These are phyloP conservation scores for Huso huso DNA, from an alignment of 2,797 vertebrate genomes.

Conservation along the genomic window DNA sequence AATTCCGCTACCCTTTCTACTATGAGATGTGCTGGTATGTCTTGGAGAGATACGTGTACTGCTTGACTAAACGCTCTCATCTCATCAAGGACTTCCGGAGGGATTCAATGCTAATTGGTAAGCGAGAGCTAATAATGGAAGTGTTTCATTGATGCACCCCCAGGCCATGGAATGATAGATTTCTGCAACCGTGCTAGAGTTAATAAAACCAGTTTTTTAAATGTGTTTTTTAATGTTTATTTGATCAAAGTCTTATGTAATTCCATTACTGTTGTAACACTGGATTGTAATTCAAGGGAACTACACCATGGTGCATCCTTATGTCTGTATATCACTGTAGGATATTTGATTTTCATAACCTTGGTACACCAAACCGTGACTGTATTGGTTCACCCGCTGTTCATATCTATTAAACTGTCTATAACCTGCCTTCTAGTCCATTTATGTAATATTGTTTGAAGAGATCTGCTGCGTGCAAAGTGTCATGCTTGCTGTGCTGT, in stretches of 20 bases:
- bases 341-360: no score
- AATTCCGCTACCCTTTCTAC: slow-evolving; percentile 97
- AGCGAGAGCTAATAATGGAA: slow-evolving; percentile 42
- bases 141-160: slow-evolving; percentile 6
- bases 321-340: no score
- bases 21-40: slow-evolving; percentile 98
- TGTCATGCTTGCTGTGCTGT: no score
- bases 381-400: no score
- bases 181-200: not conserved
- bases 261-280: not conserved
- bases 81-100: slow-evolving; percentile 74
- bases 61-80: slow-evolving; percentile 85
- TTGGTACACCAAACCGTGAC: no score
- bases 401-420: no score
- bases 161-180: slow-evolving; percentile 5
- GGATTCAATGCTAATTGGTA: slow-evolving; percentile 72
- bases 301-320: no score
- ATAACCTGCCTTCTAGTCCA: no score
- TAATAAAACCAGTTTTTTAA: slow-evolving; percentile 5
- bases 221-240: no score
- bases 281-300: slow-evolving; percentile 7
- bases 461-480: no score
- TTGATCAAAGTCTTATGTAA: no score
- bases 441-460: no score
- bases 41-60: slow-evolving; percentile 88